Evolutionary conservation across 2,113 vertebrate species (phyloP), one percentile per base, ranked within the genome.

Genomic region (Coptodon rendalli): DNA sequence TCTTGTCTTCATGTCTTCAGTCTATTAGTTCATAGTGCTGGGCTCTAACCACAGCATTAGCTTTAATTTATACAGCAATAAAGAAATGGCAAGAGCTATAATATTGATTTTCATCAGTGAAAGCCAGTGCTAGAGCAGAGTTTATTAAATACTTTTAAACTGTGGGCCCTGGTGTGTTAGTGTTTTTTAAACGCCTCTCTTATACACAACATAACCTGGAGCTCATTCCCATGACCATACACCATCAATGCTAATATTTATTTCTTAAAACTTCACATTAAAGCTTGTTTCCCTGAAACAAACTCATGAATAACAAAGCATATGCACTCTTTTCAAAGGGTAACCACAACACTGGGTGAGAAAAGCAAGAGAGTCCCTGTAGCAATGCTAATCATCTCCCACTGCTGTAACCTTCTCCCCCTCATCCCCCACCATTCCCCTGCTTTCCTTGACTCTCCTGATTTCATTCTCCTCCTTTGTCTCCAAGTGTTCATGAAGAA

Each of bases 371-470:
- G 31, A 31, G 57, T 73, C 90, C 88, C 79, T 83, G 83, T 82
- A 89, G 90, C 88, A 89, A 92, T 92, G 93, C 91, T 92, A 94
- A 95, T 95, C 80, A n/a, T 87, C 82, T 89, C 66, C 54, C 80
- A 88, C 66, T 83, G 81, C 89, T 92, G 57, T 84, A 90, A 88
- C 91, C 79, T 90, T 43, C 52, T 81, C 80, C 53, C 59, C 81
- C 76, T 59, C 76, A 54, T 88, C 86, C 50, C 36, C 76, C 82
- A 66, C 86, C 48, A 84, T 36, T 71, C 86, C 83, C 78, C 81
- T 86, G 81, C 17, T 56, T 81, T 82, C 66, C 79, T 76, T 83
- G 82, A 54, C 61, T 88, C 66, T 22, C 34, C 76, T 52, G 6
- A 56, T 86, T 83, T 80, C 38, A 66, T 85, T 53, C 53, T 31